phyloP scores from a whole-genome alignment of 2,113 vertebrate species.

The Zosterops pallidus region DNA sequence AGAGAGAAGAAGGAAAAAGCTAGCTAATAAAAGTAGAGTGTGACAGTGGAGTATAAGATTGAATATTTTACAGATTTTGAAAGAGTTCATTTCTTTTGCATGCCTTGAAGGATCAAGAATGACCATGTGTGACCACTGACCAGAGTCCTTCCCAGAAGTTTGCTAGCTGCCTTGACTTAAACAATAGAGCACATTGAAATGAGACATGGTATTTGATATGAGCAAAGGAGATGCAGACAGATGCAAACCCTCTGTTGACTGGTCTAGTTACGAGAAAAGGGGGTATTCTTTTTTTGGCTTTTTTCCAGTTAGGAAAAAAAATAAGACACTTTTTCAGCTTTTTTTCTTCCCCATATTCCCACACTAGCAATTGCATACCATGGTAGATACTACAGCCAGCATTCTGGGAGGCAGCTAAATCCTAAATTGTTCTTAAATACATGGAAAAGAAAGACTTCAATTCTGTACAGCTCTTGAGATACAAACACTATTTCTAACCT shows the following conservation, averaged over 20 bases:
- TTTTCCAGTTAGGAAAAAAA: neutral
- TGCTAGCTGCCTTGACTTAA: neutral
- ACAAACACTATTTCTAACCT: conserved; percentile 9
- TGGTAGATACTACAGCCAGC: neutral
- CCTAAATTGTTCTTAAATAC: neutral
- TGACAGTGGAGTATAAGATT: neutral
- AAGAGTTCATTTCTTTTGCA: neutral
- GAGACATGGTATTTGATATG: neutral
- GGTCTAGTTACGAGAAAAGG: neutral
- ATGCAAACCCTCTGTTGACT: neutral
- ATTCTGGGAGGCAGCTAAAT: neutral
- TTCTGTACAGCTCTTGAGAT: neutral
- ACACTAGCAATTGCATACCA: neutral
- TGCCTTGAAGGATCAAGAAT: neutral
- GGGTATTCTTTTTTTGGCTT: neutral
- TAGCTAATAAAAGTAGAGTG: neutral
- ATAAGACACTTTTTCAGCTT: neutral
- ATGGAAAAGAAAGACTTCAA: neutral
- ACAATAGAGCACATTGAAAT: neutral
- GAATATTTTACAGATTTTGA: neutral
- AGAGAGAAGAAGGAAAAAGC: neutral
- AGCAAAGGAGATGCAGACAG: neutral
- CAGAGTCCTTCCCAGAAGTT: neutral
- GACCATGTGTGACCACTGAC: neutral
- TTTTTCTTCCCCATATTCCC: neutral